Evolutionary conservation across 2,113 vertebrate species (phyloP).

Genomic region (Laticauda colubrina): DNA sequence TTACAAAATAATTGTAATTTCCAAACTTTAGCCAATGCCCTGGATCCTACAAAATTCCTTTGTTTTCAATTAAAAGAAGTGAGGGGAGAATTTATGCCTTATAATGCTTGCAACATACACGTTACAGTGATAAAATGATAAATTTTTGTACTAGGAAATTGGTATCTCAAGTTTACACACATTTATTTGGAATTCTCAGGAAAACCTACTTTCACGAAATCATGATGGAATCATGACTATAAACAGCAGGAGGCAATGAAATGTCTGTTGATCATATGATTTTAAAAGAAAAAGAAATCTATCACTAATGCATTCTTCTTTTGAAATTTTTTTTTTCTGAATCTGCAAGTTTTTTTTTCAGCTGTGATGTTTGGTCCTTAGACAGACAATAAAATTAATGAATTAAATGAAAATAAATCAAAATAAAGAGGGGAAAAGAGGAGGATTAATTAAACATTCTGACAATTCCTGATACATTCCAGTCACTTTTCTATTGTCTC

Average conservation of each 20-base stretch:
- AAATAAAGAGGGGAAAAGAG: constrained; percentile 20
- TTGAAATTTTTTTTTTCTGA: neutral
- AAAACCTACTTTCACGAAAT: neutral
- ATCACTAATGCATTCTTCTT: neutral
- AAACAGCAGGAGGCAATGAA: neutral
- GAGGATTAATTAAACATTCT: neutral
- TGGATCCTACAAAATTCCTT: neutral
- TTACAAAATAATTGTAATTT: neutral
- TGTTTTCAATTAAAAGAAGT: neutral
- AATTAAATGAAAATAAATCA: neutral
- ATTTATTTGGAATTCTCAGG: neutral
- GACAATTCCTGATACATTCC: neutral
- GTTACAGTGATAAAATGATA: neutral
- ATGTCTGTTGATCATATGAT: neutral
- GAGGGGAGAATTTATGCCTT: neutral
- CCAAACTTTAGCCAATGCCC: neutral
- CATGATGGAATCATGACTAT: neutral
- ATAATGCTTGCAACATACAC: neutral
- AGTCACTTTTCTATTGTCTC: neutral
- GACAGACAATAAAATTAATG: constrained; percentile 49
- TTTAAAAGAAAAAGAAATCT: neutral
- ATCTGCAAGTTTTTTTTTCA: neutral
- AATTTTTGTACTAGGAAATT: neutral
- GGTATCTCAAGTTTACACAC: neutral
- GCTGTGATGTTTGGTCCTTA: constrained; percentile 18